These are phyloP conservation scores for Exaiptasia diaphana DNA, from an alignment of 64 coral and sea anemone species.

Conservation along the genomic window DNA sequence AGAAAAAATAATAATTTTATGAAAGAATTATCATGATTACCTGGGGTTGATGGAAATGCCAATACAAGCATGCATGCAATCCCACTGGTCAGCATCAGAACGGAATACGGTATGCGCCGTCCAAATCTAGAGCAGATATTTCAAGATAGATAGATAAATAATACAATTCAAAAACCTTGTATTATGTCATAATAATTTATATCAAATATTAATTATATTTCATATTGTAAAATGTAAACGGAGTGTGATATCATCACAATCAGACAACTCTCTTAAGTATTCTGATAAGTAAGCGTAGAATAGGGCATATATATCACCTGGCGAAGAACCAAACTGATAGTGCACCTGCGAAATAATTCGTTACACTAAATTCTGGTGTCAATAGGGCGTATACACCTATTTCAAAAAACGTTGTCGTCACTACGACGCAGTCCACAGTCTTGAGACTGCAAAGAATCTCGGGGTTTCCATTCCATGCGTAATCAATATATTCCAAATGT, in stretches of 20 bases:
- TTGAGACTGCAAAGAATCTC: no score
- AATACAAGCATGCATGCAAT: conserved; percentile 22
- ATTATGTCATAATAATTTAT: not conserved
- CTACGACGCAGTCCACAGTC: no score
- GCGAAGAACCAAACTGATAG: no score
- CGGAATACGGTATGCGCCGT: conserved; percentile 28
- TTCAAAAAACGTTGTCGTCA: no score
- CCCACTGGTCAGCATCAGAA: conserved; percentile 2
- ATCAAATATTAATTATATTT: not conserved
- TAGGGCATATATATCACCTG: not conserved
- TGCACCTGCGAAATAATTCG: no score
- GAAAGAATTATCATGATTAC: not conserved
- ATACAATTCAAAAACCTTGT: not conserved
- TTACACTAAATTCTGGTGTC: no score
- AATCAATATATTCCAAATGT: no score
- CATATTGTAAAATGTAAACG: not conserved
- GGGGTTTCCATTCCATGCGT: no score
- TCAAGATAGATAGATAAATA: no score
- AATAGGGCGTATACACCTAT: no score
- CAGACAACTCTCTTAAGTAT: not conserved
- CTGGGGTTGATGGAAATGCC: conserved; percentile 1
- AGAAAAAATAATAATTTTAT: not conserved
- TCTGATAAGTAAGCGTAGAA: no score
- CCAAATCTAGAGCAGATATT: conserved; percentile 27
- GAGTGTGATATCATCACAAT: not conserved